A percentile compares a stretch with the other conserved stretches of the same genome.
These are phyloP conservation scores for Phalacrocorax brasilianus DNA, from an alignment of 2,113 vertebrate species.

Conservation along the genomic window DNA sequence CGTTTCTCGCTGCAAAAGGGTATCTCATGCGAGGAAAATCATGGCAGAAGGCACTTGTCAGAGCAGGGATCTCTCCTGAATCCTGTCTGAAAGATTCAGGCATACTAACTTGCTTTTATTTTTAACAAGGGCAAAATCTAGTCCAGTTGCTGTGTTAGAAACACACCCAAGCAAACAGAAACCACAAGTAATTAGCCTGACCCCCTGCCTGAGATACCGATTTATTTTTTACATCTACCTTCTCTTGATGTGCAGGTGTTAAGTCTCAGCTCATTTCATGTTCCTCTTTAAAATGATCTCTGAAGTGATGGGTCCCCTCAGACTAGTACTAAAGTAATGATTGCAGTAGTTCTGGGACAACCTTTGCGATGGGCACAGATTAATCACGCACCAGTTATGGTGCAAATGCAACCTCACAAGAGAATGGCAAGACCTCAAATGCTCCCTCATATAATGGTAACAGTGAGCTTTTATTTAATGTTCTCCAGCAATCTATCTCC, in stretches of 20 bases:
- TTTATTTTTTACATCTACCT: background rate
- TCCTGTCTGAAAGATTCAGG: background rate
- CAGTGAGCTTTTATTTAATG: conserved; percentile 4
- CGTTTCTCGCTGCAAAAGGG: rapidly evolving
- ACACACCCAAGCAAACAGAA: background rate
- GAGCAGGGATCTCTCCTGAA: background rate
- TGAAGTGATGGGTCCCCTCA: background rate
- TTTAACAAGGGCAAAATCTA: background rate
- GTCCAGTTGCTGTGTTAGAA: background rate
- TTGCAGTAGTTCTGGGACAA: background rate
- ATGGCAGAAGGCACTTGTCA: background rate
- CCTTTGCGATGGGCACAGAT: background rate
- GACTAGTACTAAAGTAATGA: background rate
- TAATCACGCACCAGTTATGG: background rate
- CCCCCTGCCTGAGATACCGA: background rate
- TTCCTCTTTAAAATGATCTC: background rate
- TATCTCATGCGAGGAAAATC: rapidly evolving
- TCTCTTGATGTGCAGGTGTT: background rate
- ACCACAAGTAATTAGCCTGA: background rate
- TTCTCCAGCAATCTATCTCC: background rate
- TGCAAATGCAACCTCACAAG: background rate
- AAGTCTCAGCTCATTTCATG: background rate
- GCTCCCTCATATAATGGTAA: background rate
- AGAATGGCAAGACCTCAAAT: background rate
- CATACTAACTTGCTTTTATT: background rate